Base-by-base conservation (phyloP, 2,113 vertebrate genomes). In the Eclectus roratus region DNA sequence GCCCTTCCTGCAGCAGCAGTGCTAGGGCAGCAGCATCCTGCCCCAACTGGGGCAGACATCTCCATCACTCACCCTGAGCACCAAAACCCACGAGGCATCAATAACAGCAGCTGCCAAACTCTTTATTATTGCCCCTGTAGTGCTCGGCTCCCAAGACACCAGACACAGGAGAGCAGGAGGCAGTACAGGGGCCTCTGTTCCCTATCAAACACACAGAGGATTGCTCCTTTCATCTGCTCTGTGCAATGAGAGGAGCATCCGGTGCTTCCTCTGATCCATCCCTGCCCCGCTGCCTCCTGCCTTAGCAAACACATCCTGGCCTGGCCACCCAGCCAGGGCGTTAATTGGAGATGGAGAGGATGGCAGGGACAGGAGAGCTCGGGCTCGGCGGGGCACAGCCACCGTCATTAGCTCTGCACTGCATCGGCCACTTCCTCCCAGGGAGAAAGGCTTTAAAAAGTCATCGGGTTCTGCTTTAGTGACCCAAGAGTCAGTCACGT, bases 71-170 rank as follows among this genome's bases (percentile, higher is more conserved):
- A 31, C n/a, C 25, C 19, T 3, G 2, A 46, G 65, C 8, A 4
- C 58, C 35, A 47, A 53, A 89, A 24, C 44, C 44, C 85, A 33
- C 7, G 9, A 3, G 49, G 41, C 35, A 39, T 10, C 33, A 37
- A 17, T 13, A 52, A 23, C n/a, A 25, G 14, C 0, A 50, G n/a
- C 68, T 31, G 49, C 64, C 29, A 3, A 7, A 9, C 47, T 80
- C 25, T 27, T 55, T 13, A 9, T 6, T n/a, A 4, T 28, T 46
- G 65, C 52, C 27, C 1, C 13, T 15, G 76, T 5, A 35, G 15
- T 0, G 10, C 39, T 49, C 0, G 0, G 39, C 47, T 69, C 28
- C 64, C 0, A 4, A n/a, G 68, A 18, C 33, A 7, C 16, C 1
- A 1, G 27, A 56, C 41, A n/a, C 58, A 53, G 76, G 37, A 70